phyloP scores from a whole-genome alignment of 2,888 invertebrate genomes.

The Rhagonycha fulva region DNA sequence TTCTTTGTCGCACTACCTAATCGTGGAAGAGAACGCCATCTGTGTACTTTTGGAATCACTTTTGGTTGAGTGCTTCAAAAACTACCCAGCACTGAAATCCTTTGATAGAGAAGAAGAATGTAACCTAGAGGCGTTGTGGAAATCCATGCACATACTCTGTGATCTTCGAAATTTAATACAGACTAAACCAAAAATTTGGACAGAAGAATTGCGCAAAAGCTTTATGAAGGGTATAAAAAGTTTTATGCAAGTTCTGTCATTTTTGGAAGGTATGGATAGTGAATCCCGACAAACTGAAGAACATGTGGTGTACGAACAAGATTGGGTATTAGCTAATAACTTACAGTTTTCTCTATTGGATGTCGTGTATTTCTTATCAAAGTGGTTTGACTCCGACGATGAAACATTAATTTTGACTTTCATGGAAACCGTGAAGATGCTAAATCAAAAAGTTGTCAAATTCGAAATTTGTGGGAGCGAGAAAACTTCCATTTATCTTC shows the following conservation, averaged over 20 bases:
- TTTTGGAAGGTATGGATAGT: conserved; percentile 92
- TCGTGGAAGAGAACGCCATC: conserved; percentile 89
- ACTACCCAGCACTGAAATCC: conserved; percentile 68
- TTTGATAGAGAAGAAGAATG: conserved; percentile 76
- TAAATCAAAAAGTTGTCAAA: conserved; percentile 62
- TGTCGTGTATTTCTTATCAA: conserved; percentile 82
- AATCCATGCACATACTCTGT: conserved; percentile 88
- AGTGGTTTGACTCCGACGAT: conserved; percentile 88
- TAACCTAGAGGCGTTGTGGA: conserved; percentile 77
- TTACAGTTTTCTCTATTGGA: conserved; percentile 92
- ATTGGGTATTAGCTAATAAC: conserved; percentile 99
- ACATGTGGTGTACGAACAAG: conserved; percentile 98
- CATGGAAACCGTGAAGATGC: conserved; percentile 70
- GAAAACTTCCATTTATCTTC: conserved; percentile 88
- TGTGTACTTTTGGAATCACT: conserved; percentile 88
- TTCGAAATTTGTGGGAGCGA: conserved; percentile 52
- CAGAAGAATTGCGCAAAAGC: conserved; percentile 78
- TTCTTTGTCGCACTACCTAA: conserved; percentile 86
- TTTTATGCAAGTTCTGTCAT: conserved; percentile 79
- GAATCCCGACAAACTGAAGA: conserved; percentile 84
- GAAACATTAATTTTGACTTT: conserved; percentile 79
- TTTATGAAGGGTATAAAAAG: conserved; percentile 85
- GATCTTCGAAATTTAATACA: conserved; percentile 90
- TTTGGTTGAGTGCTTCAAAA: conserved; percentile 82
- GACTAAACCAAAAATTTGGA: conserved; percentile 82